Conservation (phyloP, 2,113 vertebrate genomes). For the Hipposideros armiger region DNA sequence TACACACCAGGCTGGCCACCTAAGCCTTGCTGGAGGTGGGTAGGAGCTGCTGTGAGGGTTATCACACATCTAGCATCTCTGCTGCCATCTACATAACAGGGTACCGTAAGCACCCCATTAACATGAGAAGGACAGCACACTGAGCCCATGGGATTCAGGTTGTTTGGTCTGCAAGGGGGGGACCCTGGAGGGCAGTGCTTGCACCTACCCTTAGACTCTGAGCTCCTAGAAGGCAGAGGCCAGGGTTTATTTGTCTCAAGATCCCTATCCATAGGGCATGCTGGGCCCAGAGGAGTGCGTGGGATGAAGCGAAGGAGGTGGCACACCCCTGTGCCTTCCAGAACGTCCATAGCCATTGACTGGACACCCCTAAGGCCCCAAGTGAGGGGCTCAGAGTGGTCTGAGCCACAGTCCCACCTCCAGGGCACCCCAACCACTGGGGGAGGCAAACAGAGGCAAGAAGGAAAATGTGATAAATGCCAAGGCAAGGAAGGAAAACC, state of each 20-base stretch:
- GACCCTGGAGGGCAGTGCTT: not conserved
- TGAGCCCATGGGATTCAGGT: not conserved
- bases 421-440: too few relatives aligned
- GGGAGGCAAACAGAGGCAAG: not conserved
- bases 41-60: not conserved
- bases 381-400: not conserved
- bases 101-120: not conserved
- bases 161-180: not conserved
- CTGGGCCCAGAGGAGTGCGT: not conserved
- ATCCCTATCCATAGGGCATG: not conserved
- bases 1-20: not conserved
- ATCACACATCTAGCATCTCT: not conserved
- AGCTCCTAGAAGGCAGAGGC: not conserved
- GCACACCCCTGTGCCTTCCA: not conserved
- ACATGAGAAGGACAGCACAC: too few relatives aligned
- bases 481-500: not conserved
- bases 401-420: not conserved
- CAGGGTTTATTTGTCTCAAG: not conserved
- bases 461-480: not conserved
- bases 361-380: not conserved
- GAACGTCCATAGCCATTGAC: not conserved
- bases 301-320: not conserved
- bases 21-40: not conserved
- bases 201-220: not conserved
- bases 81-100: rapidly evolving